Evolutionary conservation across 2,797 vertebrate genomes (phyloP).

Genomic region (Clarias fuscus): DNA sequence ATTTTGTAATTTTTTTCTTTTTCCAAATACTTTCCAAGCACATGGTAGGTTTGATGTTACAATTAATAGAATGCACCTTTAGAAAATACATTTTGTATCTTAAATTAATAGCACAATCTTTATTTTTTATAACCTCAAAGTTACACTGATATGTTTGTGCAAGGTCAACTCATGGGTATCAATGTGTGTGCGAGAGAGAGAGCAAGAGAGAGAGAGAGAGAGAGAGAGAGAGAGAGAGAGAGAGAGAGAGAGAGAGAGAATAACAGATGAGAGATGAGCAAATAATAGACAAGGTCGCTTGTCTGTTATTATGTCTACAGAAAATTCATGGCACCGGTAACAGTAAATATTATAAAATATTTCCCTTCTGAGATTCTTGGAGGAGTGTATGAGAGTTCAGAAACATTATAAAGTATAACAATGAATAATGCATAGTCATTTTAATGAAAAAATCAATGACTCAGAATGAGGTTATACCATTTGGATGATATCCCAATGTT

Average conservation of each 20-base stretch:
- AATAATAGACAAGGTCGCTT: constrained; percentile 33
- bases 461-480: constrained; percentile 39
- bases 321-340: constrained; percentile 11
- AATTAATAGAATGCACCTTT: neutral
- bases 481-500: constrained; percentile 19
- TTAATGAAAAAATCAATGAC: constrained; percentile 52
- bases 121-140: neutral
- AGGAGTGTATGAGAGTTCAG: neutral
- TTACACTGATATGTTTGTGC: neutral
- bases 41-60: neutral
- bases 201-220: neutral
- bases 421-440: constrained; percentile 52
- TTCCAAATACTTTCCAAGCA: neutral
- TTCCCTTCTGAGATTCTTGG: neutral
- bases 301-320: constrained; percentile 34
- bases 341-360: constrained; percentile 26
- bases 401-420: constrained; percentile 1
- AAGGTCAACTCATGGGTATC: neutral
- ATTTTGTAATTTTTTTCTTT: neutral
- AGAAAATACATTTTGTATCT: neutral
- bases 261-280: neutral
- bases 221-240: constrained; percentile 7
- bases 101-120: neutral
- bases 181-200: neutral
- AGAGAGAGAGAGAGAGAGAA: neutral